These are phyloP conservation scores for Aurelia aurita complex sp. Pacific DNA, from an alignment of 30 jellyfish, hydroid and myxozoan genomes.

Conservation along the genomic window DNA sequence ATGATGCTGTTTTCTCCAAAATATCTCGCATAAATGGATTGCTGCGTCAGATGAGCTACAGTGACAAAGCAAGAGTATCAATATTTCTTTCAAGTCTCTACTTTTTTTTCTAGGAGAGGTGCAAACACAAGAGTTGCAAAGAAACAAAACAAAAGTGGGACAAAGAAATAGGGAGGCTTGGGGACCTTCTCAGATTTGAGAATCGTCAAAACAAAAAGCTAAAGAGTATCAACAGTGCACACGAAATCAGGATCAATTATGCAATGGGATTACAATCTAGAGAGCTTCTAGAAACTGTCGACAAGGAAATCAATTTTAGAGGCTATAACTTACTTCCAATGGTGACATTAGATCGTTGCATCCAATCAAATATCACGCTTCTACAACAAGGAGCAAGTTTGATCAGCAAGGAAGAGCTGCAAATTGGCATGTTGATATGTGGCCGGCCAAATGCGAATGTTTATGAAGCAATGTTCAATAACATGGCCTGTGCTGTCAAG, in stretches of 20 bases:
- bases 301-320: constrained; percentile 6
- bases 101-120: neutral
- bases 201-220: constrained; percentile 8
- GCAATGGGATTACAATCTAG: neutral
- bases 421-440: constrained; percentile 9
- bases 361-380: neutral
- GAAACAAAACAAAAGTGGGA: neutral
- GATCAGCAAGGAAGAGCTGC: neutral
- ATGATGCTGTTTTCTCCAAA: too few species aligned
- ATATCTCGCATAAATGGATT: too few species aligned
- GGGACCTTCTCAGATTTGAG: constrained; percentile 22
- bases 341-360: constrained; percentile 1
- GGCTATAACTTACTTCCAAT: constrained; percentile 15
- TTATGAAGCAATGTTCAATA: constrained; percentile 2
- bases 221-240: neutral
- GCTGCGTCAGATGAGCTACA: too few species aligned
- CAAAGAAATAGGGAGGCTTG: constrained; percentile 2
- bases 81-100: too few species aligned
- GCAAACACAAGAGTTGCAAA: constrained; percentile 10
- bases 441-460: constrained; percentile 6
- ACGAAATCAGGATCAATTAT: neutral
- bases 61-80: too few species aligned
- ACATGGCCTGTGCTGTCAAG: constrained; percentile 1
- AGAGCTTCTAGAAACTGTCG: constrained; percentile 7
- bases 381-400: constrained; percentile 4